phyloP scores from a whole-genome alignment of 2,888 invertebrate genomes.

The Agrotis puta region DNA sequence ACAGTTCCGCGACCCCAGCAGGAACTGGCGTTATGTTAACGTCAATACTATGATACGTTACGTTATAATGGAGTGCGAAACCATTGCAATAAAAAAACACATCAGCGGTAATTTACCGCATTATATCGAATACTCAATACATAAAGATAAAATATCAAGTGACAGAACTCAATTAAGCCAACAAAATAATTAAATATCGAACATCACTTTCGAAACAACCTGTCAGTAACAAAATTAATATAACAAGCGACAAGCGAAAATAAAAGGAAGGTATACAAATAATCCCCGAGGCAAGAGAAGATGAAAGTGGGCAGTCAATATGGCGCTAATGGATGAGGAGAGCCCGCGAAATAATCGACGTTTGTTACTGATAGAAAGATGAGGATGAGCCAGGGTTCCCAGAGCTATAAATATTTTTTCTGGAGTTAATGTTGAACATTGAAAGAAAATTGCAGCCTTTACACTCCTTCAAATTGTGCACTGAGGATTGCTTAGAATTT shows the following conservation, averaged over 20 bases:
- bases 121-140: slow-evolving; percentile 20
- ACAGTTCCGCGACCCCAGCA: no score
- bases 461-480: no score
- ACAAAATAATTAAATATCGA: slow-evolving; percentile 46
- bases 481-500: no score
- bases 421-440: no score
- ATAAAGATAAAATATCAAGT: slow-evolving; percentile 21
- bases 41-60: no score
- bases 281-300: slow-evolving; percentile 52
- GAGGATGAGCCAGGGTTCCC: slow-evolving; percentile 36
- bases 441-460: no score
- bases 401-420: no score
- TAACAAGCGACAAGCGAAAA: slow-evolving; percentile 41
- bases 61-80: no score
- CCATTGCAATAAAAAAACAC: no score
- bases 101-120: slow-evolving; percentile 2
- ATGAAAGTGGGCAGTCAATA: slow-evolving; percentile 63
- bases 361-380: slow-evolving; percentile 52
- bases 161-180: slow-evolving; percentile 38
- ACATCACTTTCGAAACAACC: slow-evolving; percentile 36
- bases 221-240: slow-evolving; percentile 54
- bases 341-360: slow-evolving; percentile 67
- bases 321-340: slow-evolving; percentile 68
- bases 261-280: slow-evolving; percentile 53
- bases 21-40: no score